Percentiles rank a stretch among this genome's conserved stretches.
phyloP scores from a whole-genome alignment of 2,797 vertebrate species.

The Telmatherina bonti region DNA sequence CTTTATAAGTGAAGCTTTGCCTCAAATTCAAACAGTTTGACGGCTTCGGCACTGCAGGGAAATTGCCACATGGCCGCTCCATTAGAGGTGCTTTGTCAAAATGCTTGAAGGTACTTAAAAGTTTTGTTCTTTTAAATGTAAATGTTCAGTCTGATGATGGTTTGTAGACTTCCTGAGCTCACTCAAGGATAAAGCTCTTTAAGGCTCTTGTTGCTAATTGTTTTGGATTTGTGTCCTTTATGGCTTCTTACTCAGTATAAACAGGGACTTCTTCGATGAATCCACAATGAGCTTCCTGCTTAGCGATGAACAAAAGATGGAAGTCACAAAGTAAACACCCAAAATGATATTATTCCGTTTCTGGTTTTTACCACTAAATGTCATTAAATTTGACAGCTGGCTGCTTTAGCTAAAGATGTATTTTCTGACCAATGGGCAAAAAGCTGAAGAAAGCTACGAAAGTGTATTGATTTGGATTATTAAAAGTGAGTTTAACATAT shows the following conservation, averaged over 20 bases:
- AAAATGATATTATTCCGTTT: too few relatives aligned
- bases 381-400: neutral
- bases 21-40: conserved; percentile 28
- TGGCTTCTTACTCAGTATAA: neutral
- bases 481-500: neutral
- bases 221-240: neutral
- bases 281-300: neutral
- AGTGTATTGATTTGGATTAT: neutral
- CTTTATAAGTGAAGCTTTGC: conserved; percentile 4
- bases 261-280: conserved; percentile 5
- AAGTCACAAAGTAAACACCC: neutral
- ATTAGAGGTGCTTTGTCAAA: conserved; percentile 44
- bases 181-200: neutral
- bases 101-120: conserved; percentile 4
- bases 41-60: conserved; percentile 19
- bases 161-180: neutral
- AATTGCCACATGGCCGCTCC: conserved; percentile 17
- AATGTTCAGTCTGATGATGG: neutral
- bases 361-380: neutral
- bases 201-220: neutral
- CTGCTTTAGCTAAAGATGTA: neutral
- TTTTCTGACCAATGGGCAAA: neutral
- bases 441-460: neutral
- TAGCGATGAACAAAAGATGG: neutral
- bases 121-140: neutral